phyloP scores from a whole-genome alignment of 2,797 vertebrate genomes.

The Sebastes goodei region DNA sequence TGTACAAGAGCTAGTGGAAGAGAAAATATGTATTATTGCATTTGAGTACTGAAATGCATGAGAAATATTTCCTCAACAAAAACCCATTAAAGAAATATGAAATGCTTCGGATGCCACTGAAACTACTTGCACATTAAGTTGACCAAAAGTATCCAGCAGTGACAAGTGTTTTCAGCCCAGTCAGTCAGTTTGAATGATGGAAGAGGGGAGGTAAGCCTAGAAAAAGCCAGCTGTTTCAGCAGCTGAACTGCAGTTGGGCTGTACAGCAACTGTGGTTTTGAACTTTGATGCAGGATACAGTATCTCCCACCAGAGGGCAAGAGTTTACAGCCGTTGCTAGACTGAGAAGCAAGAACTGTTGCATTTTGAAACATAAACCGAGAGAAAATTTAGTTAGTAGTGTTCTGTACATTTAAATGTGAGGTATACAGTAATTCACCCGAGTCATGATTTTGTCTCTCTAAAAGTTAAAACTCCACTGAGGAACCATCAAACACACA shows the following conservation, averaged over 20 bases:
- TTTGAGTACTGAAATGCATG: not conserved
- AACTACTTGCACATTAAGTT: not conserved
- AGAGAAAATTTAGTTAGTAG: not conserved
- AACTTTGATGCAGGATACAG: not conserved
- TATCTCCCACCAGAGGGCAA: conserved; percentile 61
- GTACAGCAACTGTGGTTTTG: not conserved
- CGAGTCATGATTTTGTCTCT: not conserved
- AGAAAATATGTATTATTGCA: not conserved
- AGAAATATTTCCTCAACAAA: not conserved
- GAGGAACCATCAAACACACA: not conserved
- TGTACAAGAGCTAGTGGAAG: not conserved
- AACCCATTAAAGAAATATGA: not conserved
- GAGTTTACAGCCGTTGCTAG: conserved; percentile 11
- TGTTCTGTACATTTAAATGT: not conserved
- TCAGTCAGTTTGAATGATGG: not conserved
- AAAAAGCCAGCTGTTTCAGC: conserved; percentile 26
- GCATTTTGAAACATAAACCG: not conserved
- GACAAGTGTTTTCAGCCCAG: conserved; percentile 9
- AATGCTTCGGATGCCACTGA: not conserved
- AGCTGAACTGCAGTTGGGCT: conserved; percentile 17
- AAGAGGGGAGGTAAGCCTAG: not conserved
- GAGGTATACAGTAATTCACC: not conserved
- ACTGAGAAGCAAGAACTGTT: not conserved
- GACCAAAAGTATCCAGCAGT: not conserved
- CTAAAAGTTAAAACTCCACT: not conserved